Base-by-base conservation (phyloP, 1,140 invertebrate species). In the Frieseomelitta varia region DNA sequence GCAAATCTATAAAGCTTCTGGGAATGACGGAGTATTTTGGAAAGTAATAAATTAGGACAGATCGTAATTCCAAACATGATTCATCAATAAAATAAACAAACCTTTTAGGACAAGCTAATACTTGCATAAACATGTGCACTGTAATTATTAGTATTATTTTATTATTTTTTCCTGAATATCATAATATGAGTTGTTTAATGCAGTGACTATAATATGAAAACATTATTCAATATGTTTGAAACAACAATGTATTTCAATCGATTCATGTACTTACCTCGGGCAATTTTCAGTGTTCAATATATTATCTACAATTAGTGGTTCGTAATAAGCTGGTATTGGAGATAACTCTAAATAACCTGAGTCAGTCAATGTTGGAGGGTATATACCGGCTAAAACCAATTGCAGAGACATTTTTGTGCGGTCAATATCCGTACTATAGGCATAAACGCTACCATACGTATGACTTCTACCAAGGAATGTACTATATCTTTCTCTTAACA, bases 331-430 rank as follows among this genome's bases (percentile, higher is more conserved):
- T 4, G 92, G 91, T 79, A 94, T 92, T 2, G 92, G 88, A 65
- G 90, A 87, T 92, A 93, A 94, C 15, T 55, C 24, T 19, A 94
- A 47, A 19, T 94, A 88, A 81, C 95, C 93, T 95, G 95, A 96
- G 27, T 85, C 85, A 79, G 95, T 81, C 2, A 85, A 79, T 30
- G 90, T 81, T 1, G 96, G 96, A 63, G 95, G 95, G 88, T 95
- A 96, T 79, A 96, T 81, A 4, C 94, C 95, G 0, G 95, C 94
- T 27, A 96, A 85, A 4, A 95, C 95, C 4, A 96, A 91, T 55
- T 96, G 91, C 0, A 94, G 94, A 10, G 95, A 95, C 96, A 96
- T 96, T 91, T 96, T 96, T 0, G 96, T 96, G 10, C 96, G 93
- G 27, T 95, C 95, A 73, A 91, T 95, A 79, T 96, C 94, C 4